These are phyloP conservation scores for Dynastes hyllus DNA, from an alignment of 2,888 invertebrate genomes.

Conservation along the genomic window DNA sequence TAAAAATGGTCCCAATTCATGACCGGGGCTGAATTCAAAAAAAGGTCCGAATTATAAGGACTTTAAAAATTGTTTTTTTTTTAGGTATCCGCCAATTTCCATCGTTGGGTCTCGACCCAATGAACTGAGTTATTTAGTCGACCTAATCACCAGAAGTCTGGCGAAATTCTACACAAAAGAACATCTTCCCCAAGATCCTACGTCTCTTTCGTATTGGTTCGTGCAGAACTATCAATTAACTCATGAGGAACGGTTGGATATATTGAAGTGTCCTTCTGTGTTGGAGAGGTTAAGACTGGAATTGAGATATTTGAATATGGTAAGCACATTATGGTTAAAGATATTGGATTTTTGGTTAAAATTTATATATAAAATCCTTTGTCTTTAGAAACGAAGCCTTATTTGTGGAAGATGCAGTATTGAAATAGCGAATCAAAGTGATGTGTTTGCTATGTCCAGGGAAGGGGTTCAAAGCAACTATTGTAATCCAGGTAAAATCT, in stretches of 20 bases:
- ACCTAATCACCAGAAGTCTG: slow-evolving; percentile 63
- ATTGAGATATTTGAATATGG: slow-evolving; percentile 71
- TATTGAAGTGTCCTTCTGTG: slow-evolving; percentile 80
- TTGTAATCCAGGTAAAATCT: slow-evolving; percentile 79
- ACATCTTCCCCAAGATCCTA: slow-evolving; percentile 79
- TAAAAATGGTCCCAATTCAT: no score
- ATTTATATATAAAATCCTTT: background rate
- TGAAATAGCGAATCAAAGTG: slow-evolving; percentile 77
- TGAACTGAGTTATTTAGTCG: slow-evolving; percentile 65
- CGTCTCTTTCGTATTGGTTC: slow-evolving; percentile 86
- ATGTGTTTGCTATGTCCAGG: slow-evolving; percentile 87
- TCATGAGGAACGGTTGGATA: slow-evolving; percentile 76
- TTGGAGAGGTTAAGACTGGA: slow-evolving; percentile 79
- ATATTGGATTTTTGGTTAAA: background rate
- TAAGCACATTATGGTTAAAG: slow-evolving; percentile 56
- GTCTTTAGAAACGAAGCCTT: slow-evolving; percentile 71
- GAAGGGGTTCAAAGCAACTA: slow-evolving; percentile 87
- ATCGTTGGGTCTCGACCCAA: slow-evolving; percentile 67
- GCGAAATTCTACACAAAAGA: slow-evolving; percentile 65
- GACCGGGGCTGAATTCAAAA: no score
- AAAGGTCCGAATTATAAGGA: no score
- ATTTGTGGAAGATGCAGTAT: slow-evolving; percentile 76
- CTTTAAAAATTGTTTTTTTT: no score
- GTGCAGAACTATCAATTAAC: slow-evolving; percentile 83
- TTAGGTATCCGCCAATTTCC: slow-evolving; percentile 67